These are phyloP conservation scores for Cuculus canorus DNA, from an alignment of 2,797 vertebrate species.

Conservation along the genomic window DNA sequence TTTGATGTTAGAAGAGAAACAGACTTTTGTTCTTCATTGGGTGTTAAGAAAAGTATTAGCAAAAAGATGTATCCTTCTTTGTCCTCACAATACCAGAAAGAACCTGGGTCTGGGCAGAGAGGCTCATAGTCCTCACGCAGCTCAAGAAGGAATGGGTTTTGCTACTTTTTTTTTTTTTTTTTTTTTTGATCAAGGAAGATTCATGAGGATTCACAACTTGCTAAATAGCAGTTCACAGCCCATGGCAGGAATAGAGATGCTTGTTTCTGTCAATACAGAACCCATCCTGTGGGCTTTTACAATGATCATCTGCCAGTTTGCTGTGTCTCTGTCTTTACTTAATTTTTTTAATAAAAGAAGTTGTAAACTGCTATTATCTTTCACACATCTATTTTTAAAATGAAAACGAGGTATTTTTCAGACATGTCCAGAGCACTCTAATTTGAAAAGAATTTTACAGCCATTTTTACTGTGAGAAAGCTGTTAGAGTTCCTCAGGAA, in stretches of 20 bases:
- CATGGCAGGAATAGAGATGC: not conserved
- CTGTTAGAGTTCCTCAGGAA: not conserved
- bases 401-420: not conserved
- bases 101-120: not conserved
- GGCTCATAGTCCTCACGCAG: not conserved
- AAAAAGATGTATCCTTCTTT: not conserved
- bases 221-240: not conserved
- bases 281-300: not conserved
- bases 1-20: not conserved
- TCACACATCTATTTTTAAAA: not conserved
- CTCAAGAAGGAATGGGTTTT: not conserved
- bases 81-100: not conserved
- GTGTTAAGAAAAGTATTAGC: not conserved
- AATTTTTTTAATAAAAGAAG: not conserved
- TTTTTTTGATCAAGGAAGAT: not conserved
- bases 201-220: not conserved
- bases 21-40: not conserved
- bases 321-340: not conserved
- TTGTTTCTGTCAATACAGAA: not conserved
- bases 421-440: not conserved
- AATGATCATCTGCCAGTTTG: not conserved
- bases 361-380: not conserved
- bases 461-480: not conserved
- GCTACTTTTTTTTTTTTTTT: not conserved
- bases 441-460: not conserved